Evolutionary conservation across 2,113 vertebrate genomes (phyloP).

Genomic region (Tyto alba): DNA sequence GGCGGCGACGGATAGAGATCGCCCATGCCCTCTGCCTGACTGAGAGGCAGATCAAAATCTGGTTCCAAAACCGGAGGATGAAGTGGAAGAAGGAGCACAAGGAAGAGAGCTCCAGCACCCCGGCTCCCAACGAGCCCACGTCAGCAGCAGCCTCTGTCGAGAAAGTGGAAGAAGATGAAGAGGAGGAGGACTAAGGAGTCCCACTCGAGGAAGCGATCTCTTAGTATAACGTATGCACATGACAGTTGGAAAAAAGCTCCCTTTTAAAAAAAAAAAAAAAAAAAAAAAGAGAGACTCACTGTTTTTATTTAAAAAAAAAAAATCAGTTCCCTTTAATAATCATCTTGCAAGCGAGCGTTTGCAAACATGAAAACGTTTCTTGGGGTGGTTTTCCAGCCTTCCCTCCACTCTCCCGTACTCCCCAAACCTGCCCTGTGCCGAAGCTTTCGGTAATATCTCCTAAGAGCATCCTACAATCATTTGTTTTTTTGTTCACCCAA

Average conservation of each 20-base stretch:
- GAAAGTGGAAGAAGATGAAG: slow-evolving; percentile 69
- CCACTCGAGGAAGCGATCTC: slow-evolving; percentile 18
- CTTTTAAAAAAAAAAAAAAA: slow-evolving; percentile 18
- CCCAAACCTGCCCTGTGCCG: not conserved
- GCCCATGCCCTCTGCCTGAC: slow-evolving; percentile 84
- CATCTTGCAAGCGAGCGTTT: slow-evolving; percentile 9
- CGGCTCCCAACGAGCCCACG: slow-evolving; percentile 56
- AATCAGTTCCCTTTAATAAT: not conserved
- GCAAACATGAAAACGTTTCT: not conserved
- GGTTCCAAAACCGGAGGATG: slow-evolving; percentile 93
- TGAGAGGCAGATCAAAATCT: slow-evolving; percentile 92
- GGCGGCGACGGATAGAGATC: slow-evolving; percentile 85
- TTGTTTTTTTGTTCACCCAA: not conserved
- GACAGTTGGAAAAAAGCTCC: slow-evolving; percentile 67
- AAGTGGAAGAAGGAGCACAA: slow-evolving; percentile 93
- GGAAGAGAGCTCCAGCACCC: slow-evolving; percentile 64
- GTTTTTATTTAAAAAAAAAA: slow-evolving; percentile 7
- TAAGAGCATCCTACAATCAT: not conserved
- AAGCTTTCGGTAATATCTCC: not conserved
- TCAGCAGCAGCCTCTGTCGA: slow-evolving; percentile 57
- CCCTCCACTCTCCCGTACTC: not conserved
- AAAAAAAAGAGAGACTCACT: not conserved
- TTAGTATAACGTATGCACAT: slow-evolving; percentile 52
- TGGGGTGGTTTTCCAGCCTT: not conserved
- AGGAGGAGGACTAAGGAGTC: slow-evolving; percentile 68